Conservation (phyloP, 2,113 vertebrate species). For the Eublepharis macularius region DNA sequence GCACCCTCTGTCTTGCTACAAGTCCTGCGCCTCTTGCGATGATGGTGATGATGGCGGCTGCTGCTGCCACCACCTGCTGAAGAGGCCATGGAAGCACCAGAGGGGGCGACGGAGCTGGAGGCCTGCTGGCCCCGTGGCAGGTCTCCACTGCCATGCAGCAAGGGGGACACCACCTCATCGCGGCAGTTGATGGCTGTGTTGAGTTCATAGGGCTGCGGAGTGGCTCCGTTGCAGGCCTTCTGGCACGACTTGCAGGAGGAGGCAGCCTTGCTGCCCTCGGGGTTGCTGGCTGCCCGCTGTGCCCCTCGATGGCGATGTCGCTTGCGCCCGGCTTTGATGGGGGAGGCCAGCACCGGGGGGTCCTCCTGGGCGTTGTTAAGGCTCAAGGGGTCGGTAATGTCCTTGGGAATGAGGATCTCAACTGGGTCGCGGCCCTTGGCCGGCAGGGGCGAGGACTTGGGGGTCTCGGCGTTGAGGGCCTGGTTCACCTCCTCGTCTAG, state of each 20-base stretch:
- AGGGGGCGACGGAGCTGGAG: slow-evolving; percentile 35
- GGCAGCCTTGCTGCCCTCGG: slow-evolving; percentile 60
- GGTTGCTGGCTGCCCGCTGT: slow-evolving; percentile 64
- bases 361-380: slow-evolving; percentile 78
- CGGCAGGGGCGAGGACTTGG: slow-evolving; percentile 87
- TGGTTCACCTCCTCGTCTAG: slow-evolving; percentile 90
- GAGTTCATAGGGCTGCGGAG: slow-evolving; percentile 85
- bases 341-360: slow-evolving; percentile 80
- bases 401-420: slow-evolving; percentile 89
- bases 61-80: not conserved
- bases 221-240: slow-evolving; percentile 55
- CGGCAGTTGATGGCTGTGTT: slow-evolving; percentile 90
- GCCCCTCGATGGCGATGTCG: slow-evolving; percentile 81
- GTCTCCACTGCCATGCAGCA: slow-evolving; percentile 67
- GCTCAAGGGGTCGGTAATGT: slow-evolving; percentile 91
- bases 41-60: slow-evolving; percentile 71
- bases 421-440: slow-evolving; percentile 83
- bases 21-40: slow-evolving; percentile 81
- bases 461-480: slow-evolving; percentile 86
- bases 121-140: slow-evolving; percentile 69
- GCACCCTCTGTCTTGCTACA: slow-evolving; percentile 70
- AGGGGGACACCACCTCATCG: slow-evolving; percentile 84
- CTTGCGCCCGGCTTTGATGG: slow-evolving; percentile 77
- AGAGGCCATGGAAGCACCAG: slow-evolving; percentile 35
- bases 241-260: slow-evolving; percentile 38